Percentiles rank a stretch among this genome's conserved stretches.
phyloP scores from a whole-genome alignment of 2,113 vertebrate species.

The Thomomys bottae region DNA sequence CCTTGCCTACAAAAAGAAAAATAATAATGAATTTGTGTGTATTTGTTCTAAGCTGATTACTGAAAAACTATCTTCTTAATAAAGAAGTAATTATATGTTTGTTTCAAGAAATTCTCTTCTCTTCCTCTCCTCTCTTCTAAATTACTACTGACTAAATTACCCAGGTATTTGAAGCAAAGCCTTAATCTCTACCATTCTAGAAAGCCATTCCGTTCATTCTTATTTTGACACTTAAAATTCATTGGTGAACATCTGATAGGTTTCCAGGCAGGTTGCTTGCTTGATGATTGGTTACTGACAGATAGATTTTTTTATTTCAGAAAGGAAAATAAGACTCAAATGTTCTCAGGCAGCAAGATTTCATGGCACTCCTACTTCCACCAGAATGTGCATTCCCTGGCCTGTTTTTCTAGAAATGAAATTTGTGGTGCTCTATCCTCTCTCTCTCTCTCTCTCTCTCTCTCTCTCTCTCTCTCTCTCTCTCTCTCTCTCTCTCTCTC shows the following conservation, averaged over 20 bases:
- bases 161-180: slow-evolving; percentile 21
- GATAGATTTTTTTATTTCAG: background rate
- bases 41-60: slow-evolving; percentile 36
- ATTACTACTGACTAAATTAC: slow-evolving; percentile 24
- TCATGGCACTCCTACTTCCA: background rate
- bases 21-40: slow-evolving; percentile 24
- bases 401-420: background rate
- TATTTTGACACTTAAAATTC: background rate
- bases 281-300: background rate
- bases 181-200: slow-evolving; percentile 17
- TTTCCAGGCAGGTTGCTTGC: slow-evolving; percentile 22
- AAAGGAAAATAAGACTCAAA: background rate
- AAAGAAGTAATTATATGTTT: slow-evolving; percentile 20
- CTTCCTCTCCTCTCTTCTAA: slow-evolving; percentile 31
- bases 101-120: slow-evolving; percentile 26
- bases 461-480: too few species aligned
- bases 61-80: slow-evolving; percentile 41
- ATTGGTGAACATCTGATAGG: background rate
- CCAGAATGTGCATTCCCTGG: background rate
- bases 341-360: background rate
- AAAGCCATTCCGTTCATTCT: background rate
- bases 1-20: background rate
- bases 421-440: background rate
- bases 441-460: too few species aligned
- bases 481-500: too few species aligned